These are phyloP conservation scores for Metacarcinus magister DNA, from an alignment of 2,888 invertebrate species.

Conservation along the genomic window DNA sequence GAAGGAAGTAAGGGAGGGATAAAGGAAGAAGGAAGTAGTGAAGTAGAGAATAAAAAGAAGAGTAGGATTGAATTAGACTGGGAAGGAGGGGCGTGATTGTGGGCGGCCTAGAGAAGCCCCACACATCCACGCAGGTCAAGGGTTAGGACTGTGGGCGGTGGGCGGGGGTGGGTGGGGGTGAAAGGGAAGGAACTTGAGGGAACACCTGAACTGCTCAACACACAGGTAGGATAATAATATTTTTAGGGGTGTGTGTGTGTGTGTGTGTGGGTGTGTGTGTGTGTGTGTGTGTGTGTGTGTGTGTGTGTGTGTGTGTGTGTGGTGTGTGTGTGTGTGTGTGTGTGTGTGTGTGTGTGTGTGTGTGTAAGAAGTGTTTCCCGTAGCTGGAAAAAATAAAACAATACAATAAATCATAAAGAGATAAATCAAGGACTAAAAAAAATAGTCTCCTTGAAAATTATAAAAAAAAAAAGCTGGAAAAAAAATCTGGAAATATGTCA, in stretches of 20 bases:
- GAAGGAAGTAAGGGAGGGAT: no score
- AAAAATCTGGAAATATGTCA: neutral
- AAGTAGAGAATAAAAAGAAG: no score
- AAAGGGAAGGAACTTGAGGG: neutral
- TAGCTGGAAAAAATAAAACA: neutral
- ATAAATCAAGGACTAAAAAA: neutral
- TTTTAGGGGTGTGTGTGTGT: neutral
- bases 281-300: neutral
- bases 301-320: no score
- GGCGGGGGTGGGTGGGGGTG: neutral
- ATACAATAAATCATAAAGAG: no score
- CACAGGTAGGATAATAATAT: neutral
- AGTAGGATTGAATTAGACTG: neutral
- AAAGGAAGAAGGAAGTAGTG: no score
- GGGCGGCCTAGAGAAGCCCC: neutral
- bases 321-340: neutral
- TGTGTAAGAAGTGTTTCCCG: neutral
- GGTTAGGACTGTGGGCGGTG: neutral
- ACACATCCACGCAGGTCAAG: neutral
- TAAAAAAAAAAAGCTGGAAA: neutral
- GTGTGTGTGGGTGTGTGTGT: slow-evolving; percentile 31
- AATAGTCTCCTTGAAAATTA: neutral
- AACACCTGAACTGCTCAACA: neutral
- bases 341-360: neutral
- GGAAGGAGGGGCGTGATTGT: neutral